These are phyloP conservation scores for Poeciliopsis retropinna DNA, from an alignment of 2,113 vertebrate species.

Conservation along the genomic window DNA sequence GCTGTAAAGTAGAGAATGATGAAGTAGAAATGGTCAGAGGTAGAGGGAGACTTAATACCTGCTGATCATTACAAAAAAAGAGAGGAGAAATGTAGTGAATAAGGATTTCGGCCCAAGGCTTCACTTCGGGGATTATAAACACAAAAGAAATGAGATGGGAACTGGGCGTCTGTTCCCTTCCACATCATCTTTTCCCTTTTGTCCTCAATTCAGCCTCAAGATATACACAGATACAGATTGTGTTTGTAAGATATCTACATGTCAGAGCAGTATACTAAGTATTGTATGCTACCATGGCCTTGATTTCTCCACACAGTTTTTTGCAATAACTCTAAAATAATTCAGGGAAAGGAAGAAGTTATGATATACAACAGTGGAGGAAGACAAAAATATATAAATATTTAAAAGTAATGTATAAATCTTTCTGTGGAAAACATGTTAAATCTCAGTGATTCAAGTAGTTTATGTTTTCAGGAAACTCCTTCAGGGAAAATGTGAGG, in stretches of 20 bases:
- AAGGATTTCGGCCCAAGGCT: slow-evolving; percentile 31
- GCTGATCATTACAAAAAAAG: slow-evolving; percentile 43
- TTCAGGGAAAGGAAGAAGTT: not conserved
- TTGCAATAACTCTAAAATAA: slow-evolving; percentile 2
- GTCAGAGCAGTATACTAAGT: slow-evolving; percentile 6
- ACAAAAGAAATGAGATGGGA: slow-evolving; percentile 36
- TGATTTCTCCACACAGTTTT: slow-evolving; percentile 1
- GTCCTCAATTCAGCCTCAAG: slow-evolving; percentile 35
- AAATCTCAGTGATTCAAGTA: not conserved
- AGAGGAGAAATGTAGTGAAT: slow-evolving; percentile 10
- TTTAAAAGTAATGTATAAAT: not conserved
- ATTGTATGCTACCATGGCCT: not conserved
- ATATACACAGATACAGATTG: slow-evolving; percentile 20
- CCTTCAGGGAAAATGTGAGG: not conserved
- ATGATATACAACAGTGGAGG: not conserved
- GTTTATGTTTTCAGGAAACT: not conserved
- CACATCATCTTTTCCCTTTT: slow-evolving; percentile 39
- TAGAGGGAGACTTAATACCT: slow-evolving; percentile 11
- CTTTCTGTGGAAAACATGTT: not conserved
- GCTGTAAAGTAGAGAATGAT: slow-evolving; percentile 3
- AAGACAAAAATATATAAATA: not conserved
- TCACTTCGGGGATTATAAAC: slow-evolving; percentile 37
- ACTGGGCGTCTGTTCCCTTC: slow-evolving; percentile 25
- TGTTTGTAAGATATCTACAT: slow-evolving; percentile 27
- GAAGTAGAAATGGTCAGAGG: not conserved